These are phyloP conservation scores for Tachina grossa DNA, from an alignment of 2,888 invertebrate species.

Conservation along the genomic window DNA sequence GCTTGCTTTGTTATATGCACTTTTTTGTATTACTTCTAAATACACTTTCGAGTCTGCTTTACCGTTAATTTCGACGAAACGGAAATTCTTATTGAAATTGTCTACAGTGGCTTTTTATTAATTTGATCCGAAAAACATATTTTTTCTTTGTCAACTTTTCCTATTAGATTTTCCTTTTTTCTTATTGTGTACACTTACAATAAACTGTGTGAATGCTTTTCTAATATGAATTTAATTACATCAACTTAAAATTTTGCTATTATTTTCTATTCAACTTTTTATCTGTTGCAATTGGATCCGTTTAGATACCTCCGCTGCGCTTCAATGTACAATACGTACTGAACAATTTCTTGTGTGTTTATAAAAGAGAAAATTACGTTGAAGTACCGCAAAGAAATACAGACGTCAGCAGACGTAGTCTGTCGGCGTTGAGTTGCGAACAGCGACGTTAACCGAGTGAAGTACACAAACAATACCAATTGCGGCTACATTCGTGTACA, in stretches of 20 bases:
- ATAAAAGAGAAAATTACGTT: constrained; percentile 71
- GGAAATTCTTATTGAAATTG: constrained; percentile 54
- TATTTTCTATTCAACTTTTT: constrained; percentile 46
- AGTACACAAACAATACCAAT: constrained; percentile 16
- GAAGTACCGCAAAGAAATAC: not conserved
- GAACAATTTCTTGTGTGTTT: constrained; percentile 71
- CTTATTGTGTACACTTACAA: constrained; percentile 28
- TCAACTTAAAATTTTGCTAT: constrained; percentile 41
- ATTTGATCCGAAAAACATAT: not conserved
- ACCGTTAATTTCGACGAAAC: constrained; percentile 43
- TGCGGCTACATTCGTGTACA: constrained; percentile 13
- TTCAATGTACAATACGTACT: constrained; percentile 80
- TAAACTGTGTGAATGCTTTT: constrained; percentile 51
- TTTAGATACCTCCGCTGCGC: constrained; percentile 76
- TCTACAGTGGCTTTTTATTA: constrained; percentile 13
- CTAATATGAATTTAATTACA: constrained; percentile 35
- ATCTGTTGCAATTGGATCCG: constrained; percentile 70
- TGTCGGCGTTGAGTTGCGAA: not conserved
- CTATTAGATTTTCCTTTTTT: constrained; percentile 42
- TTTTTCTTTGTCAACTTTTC: constrained; percentile 14
- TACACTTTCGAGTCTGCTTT: constrained; percentile 3
- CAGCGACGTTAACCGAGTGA: not conserved
- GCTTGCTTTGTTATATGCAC: constrained; percentile 37
- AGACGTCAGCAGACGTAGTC: constrained; percentile 2
- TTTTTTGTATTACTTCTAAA: not conserved